Conservation (phyloP, 2,888 invertebrate genomes). For the Lepidochrysops patricia region DNA sequence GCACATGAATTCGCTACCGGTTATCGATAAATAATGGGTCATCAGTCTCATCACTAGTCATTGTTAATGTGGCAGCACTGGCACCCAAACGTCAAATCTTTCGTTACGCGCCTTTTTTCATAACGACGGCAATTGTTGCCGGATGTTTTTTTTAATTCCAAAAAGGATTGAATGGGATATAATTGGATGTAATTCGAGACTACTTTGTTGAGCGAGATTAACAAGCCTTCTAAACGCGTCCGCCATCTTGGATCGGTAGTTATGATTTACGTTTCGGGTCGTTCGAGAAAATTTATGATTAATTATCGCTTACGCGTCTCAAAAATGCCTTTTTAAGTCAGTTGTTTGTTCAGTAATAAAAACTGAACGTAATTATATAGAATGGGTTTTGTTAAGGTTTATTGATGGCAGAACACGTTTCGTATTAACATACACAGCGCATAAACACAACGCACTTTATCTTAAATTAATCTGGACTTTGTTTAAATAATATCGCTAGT, state of each 20-base stretch:
- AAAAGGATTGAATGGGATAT: conserved; percentile 70
- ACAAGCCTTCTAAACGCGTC: conserved; percentile 50
- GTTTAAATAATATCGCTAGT: not conserved
- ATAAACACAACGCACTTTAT: not conserved
- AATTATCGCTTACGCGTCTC: conserved; percentile 33
- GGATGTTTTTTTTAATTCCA: conserved; percentile 47
- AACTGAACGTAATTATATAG: conserved; percentile 8
- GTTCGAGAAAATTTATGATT: conserved; percentile 48
- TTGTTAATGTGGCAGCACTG: conserved; percentile 42
- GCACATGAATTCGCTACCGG: conserved; percentile 10
- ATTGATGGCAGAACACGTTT: conserved; percentile 10
- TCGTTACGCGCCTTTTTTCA: conserved; percentile 63
- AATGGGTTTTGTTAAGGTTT: conserved; percentile 5
- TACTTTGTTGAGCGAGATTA: conserved; percentile 60
- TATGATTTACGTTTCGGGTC: conserved; percentile 47
- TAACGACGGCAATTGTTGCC: conserved; percentile 66
- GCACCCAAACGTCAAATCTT: conserved; percentile 50
- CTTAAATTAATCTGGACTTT: not conserved
- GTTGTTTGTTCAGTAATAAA: conserved; percentile 12
- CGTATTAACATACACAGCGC: not conserved
- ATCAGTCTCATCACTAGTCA: conserved; percentile 41
- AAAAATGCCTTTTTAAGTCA: conserved; percentile 6
- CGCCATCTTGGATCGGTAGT: conserved; percentile 60
- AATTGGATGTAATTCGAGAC: conserved; percentile 72
- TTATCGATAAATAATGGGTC: conserved; percentile 34